These are phyloP conservation scores for Phragmatobia fuliginosa DNA, from an alignment of 2,888 invertebrate genomes.

Conservation along the genomic window DNA sequence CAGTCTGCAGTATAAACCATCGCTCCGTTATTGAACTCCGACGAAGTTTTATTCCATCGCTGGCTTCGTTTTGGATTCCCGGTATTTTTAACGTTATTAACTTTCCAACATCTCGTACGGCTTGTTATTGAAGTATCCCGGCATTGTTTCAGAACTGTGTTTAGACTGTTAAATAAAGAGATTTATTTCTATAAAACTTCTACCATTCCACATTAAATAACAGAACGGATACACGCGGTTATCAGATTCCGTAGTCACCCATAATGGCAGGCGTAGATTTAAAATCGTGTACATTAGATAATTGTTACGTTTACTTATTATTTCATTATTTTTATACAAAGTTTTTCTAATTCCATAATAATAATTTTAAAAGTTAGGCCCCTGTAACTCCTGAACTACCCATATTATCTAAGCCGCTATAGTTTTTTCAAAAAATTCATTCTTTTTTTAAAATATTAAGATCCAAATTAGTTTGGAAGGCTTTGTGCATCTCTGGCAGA, in stretches of 20 bases:
- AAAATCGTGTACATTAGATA: too few species aligned
- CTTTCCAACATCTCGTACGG: slow-evolving; percentile 39
- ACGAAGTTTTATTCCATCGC: slow-evolving; percentile 26
- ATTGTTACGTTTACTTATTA: too few species aligned
- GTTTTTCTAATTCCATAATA: too few species aligned
- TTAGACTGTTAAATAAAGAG: not conserved
- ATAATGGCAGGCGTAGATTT: too few species aligned
- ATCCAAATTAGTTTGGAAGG: not conserved
- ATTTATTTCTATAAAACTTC: not conserved
- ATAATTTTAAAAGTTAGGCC: too few species aligned
- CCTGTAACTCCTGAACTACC: too few species aligned
- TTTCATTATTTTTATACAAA: too few species aligned
- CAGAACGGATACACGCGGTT: too few species aligned
- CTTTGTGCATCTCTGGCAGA: not conserved
- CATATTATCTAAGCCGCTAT: too few species aligned
- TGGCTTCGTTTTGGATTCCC: slow-evolving; percentile 27
- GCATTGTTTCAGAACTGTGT: slow-evolving; percentile 23
- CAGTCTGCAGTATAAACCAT: slow-evolving; percentile 35
- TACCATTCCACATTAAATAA: not conserved
- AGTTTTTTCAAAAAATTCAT: too few species aligned
- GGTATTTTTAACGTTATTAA: slow-evolving; percentile 52
- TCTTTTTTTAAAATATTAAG: too few species aligned
- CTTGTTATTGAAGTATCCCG: slow-evolving; percentile 38
- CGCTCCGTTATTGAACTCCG: slow-evolving; percentile 41
- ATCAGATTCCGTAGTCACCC: too few species aligned